phyloP scores from a whole-genome alignment of 2,797 vertebrate species.

The Pygocentrus nattereri region DNA sequence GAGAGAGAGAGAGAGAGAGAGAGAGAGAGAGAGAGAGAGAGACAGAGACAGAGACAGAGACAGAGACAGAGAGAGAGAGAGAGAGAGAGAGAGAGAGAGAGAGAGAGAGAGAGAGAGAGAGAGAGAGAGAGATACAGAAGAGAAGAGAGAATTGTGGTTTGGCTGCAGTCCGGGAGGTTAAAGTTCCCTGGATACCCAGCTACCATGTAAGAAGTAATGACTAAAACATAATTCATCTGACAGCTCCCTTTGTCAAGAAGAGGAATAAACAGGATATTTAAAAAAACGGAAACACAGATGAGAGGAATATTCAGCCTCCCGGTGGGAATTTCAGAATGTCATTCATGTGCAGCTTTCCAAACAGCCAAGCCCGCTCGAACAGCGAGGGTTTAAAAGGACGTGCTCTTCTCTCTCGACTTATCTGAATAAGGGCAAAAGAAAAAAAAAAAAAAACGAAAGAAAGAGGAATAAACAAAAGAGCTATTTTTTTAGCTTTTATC shows the following conservation, averaged over 20 bases:
- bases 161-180: constrained; percentile 8
- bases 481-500: background rate
- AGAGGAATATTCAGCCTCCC: constrained; percentile 19
- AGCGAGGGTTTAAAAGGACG: background rate
- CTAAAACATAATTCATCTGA: constrained; percentile 6
- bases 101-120: background rate
- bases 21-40: background rate
- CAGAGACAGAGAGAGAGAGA: background rate
- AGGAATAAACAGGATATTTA: constrained; percentile 17
- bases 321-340: constrained; percentile 50
- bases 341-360: constrained; percentile 46
- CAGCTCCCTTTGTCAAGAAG: constrained; percentile 15
- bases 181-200: background rate
- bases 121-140: background rate
- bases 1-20: background rate
- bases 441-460: background rate
- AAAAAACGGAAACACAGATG: background rate
- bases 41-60: background rate
- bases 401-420: background rate
- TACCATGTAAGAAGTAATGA: background rate
- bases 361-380: background rate
- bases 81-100: background rate
- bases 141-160: background rate
- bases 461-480: background rate
- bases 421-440: background rate